Evolutionary conservation across 2,888 invertebrate genomes (phyloP).

Genomic region (Xestobium rufovillosum): DNA sequence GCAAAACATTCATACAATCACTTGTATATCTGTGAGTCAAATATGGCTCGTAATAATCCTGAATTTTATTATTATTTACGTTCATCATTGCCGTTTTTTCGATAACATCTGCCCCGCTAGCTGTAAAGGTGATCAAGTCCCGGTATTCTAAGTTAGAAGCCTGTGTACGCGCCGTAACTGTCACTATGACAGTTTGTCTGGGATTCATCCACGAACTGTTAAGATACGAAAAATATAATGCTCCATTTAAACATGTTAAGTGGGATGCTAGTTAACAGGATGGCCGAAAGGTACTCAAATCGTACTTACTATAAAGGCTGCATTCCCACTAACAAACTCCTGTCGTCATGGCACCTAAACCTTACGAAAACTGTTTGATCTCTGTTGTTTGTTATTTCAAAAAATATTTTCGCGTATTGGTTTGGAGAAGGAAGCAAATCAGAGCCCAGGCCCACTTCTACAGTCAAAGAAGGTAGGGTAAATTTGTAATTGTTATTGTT

Average conservation of each 20-base stretch:
- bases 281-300: too few species aligned
- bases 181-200: slow-evolving; percentile 53
- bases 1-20: slow-evolving; percentile 37
- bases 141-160: slow-evolving; percentile 41
- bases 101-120: slow-evolving; percentile 40
- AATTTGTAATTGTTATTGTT: slow-evolving; percentile 23
- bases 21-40: slow-evolving; percentile 41
- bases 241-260: too few species aligned
- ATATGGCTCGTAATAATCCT: slow-evolving; percentile 30
- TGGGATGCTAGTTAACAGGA: too few species aligned
- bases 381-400: slow-evolving; percentile 67
- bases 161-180: slow-evolving; percentile 37
- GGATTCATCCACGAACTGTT: slow-evolving; percentile 34
- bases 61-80: slow-evolving; percentile 30
- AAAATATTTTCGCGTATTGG: slow-evolving; percentile 46
- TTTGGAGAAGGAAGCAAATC: slow-evolving; percentile 42
- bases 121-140: slow-evolving; percentile 58
- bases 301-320: too few species aligned
- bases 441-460: slow-evolving; percentile 45
- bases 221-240: slow-evolving; percentile 4
- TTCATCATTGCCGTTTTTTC: slow-evolving; percentile 43
- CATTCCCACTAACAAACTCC: slow-evolving; percentile 50
- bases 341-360: slow-evolving; percentile 55
- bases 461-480: slow-evolving; percentile 30
- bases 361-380: slow-evolving; percentile 48